phyloP scores from a whole-genome alignment of 2,888 invertebrate species.

The Nezara viridula region DNA sequence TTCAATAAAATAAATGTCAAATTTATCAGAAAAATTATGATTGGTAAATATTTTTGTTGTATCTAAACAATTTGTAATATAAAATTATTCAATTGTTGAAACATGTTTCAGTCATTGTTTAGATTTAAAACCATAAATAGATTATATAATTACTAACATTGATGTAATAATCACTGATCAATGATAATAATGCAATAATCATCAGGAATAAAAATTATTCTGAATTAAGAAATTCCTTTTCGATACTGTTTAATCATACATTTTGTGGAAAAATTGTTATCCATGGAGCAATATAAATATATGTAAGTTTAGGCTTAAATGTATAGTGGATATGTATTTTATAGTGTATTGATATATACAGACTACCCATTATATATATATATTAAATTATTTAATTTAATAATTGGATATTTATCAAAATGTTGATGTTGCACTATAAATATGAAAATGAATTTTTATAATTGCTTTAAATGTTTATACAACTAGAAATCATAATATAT shows the following conservation, averaged over 20 bases:
- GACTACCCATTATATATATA: not conserved
- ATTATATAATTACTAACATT: not conserved
- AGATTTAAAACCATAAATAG: not conserved
- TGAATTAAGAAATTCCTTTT: not conserved
- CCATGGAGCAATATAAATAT: not conserved
- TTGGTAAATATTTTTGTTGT: too few relatives aligned
- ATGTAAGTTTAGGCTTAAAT: not conserved
- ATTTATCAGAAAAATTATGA: too few relatives aligned
- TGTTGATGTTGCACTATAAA: conserved; percentile 22
- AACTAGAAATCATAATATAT: not conserved
- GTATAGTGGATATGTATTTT: not conserved
- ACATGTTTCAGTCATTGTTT: not conserved
- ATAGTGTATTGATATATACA: not conserved
- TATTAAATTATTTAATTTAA: not conserved
- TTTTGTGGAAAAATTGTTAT: not conserved
- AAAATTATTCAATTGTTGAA: not conserved
- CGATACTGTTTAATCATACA: not conserved
- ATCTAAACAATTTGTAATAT: too few relatives aligned
- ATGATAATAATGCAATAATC: not conserved
- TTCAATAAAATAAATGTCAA: too few relatives aligned
- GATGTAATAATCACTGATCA: not conserved
- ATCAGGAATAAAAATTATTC: not conserved
- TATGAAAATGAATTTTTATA: conserved; percentile 26
- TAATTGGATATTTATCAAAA: not conserved
- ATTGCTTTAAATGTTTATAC: conserved; percentile 33